These are phyloP conservation scores for Odontamblyopus rebecca DNA, from an alignment of 2,797 vertebrate species.

Conservation along the genomic window DNA sequence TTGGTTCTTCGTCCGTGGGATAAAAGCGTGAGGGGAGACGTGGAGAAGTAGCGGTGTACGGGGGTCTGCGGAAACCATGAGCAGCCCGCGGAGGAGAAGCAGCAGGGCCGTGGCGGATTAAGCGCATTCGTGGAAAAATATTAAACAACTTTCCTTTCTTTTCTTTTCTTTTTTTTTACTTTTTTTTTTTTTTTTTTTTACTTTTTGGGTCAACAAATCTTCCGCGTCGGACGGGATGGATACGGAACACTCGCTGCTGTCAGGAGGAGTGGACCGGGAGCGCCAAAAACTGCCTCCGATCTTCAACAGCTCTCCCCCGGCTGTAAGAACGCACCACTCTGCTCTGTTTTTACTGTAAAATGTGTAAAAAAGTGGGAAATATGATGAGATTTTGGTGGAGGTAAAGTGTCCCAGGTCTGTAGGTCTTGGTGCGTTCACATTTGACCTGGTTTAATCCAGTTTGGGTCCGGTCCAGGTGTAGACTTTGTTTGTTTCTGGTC, in stretches of 20 bases:
- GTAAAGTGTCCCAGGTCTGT: too few species aligned
- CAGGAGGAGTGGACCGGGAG: constrained; percentile 55
- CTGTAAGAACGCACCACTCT: constrained; percentile 48
- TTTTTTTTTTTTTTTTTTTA: background rate
- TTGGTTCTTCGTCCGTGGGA: background rate
- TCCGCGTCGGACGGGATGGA: constrained; percentile 50
- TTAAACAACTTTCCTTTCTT: constrained; percentile 10
- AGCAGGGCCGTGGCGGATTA: constrained; percentile 7
- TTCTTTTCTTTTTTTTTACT: background rate
- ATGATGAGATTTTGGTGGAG: too few species aligned
- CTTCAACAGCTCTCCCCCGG: constrained; percentile 43
- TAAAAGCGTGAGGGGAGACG: background rate
- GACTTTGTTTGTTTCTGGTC: too few species aligned
- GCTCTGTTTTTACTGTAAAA: too few species aligned
- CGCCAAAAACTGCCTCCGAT: constrained; percentile 63
- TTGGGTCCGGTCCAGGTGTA: too few species aligned
- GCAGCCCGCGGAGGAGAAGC: constrained; percentile 32
- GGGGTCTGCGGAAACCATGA: constrained; percentile 38
- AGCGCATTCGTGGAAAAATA: constrained; percentile 22
- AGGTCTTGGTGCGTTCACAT: too few species aligned
- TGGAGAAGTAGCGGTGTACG: background rate
- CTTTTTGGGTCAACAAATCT: constrained; percentile 3
- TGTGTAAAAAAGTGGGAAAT: background rate
- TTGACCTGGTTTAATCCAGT: too few species aligned
- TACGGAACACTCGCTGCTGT: constrained; percentile 57